Percentiles rank a stretch among this genome's conserved stretches.
These are phyloP conservation scores for Channa argus DNA, from an alignment of 2,113 vertebrate species.

Conservation along the genomic window DNA sequence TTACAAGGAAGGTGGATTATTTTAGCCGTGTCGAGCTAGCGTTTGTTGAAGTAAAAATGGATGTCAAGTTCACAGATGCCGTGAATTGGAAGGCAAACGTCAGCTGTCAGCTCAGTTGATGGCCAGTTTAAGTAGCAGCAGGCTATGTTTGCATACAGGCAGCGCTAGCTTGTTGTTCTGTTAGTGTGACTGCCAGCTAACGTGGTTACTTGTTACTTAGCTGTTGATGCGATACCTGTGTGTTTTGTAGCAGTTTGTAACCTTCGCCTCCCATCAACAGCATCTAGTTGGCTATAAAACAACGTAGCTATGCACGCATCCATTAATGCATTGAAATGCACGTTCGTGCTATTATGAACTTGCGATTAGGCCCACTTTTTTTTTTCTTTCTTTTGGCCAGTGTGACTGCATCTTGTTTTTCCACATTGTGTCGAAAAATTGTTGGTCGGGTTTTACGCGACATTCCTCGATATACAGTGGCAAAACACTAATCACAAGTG, in stretches of 20 bases:
- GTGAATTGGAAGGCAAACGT: constrained; percentile 77
- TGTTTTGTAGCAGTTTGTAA: constrained; percentile 38
- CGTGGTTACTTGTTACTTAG: constrained; percentile 3
- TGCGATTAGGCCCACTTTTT: constrained; percentile 22
- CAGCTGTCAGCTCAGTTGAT: constrained; percentile 79
- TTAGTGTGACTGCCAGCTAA: constrained; percentile 23
- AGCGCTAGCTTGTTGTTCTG: constrained; percentile 52
- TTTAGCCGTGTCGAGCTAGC: constrained; percentile 34
- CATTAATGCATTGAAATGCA: constrained; percentile 47
- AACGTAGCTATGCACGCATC: constrained; percentile 41
- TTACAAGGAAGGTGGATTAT: neutral
- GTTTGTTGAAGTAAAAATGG: constrained; percentile 65
- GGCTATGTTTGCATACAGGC: constrained; percentile 70
- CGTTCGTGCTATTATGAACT: constrained; percentile 34
- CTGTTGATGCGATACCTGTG: constrained; percentile 1
- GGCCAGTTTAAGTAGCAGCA: constrained; percentile 68
- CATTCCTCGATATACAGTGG: constrained; percentile 14
- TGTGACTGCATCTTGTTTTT: constrained; percentile 13
- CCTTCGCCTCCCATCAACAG: constrained; percentile 27
- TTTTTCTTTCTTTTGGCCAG: constrained; percentile 6
- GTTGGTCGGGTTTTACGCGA: constrained; percentile 10
- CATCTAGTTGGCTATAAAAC: constrained; percentile 48
- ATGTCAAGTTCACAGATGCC: constrained; percentile 80
- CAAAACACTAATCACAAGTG: constrained; percentile 6
- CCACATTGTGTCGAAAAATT: neutral